Base-by-base conservation (phyloP, 2,888 invertebrate genomes). In the Acanthosepion pharaonis region DNA sequence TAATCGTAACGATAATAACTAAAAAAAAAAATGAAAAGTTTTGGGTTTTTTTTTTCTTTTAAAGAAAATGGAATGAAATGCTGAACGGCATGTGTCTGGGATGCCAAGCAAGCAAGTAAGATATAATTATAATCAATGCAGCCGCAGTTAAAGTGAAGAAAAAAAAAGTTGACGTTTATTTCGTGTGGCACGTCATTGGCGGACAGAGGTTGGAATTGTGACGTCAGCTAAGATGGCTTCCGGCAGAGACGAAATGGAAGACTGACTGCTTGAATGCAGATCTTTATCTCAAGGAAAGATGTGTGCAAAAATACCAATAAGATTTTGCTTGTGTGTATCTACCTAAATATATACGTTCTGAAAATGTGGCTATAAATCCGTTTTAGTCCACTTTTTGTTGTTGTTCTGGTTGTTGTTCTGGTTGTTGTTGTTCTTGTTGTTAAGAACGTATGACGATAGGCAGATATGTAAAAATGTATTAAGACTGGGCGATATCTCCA, bases 91-190 rank as follows among this genome's bases (percentile, higher is more conserved):
- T 78, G 78, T 78, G 78, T 78, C 78, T 78, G 78, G n/a, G n/a
- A 78, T 9, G n/a, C n/a, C n/a, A 78, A 18, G 78, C 78, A 78
- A 78, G 8, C 15, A 78, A 78, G n/a, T 78, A 78, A 78, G 78
- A 78, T 78, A 78, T 78, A 78, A 78, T 78, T 78, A 78, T 78
- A 78, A 78, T 78, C n/a, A 78, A 78, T 33, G 78, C 33, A n/a
- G 78, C 15, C 78, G n/a, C 15, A n/a, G 11, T 78, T 11, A 78
- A 78, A 78, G 78, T n/a, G 78, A 78, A 78, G n/a, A 33, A 78
- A 64, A 78, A 78, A 78, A 78, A 78, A 78, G 78, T 78, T 78
- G 78, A 78, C 78, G n/a, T 78, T 78, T 78, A 78, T 78, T 78
- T 78, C 78, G 78, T 78, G 78, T 33, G 78, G n/a, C 78, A 78